phyloP scores from a whole-genome alignment of 2,113 vertebrate species.

The Anguilla japonica region DNA sequence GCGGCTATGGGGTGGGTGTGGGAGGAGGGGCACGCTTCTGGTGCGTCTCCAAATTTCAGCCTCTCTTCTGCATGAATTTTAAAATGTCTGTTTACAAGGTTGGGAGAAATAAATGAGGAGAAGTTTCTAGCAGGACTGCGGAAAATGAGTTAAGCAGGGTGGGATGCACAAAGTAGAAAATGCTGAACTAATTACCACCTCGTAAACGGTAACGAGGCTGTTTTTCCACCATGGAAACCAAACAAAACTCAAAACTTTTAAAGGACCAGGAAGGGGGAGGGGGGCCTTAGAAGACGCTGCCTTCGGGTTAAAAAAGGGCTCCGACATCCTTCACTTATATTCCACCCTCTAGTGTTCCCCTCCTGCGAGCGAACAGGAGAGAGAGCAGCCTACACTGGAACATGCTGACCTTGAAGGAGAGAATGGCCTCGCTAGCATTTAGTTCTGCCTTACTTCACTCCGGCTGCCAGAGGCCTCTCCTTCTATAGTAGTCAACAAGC shows the following conservation, averaged over 20 bases:
- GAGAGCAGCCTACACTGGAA: slow-evolving; percentile 80
- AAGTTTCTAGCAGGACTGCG: not conserved
- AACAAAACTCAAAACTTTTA: not conserved
- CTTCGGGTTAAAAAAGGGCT: not conserved
- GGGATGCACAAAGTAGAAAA: not conserved
- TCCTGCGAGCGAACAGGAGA: slow-evolving; percentile 46
- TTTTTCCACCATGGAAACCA: slow-evolving; percentile 2
- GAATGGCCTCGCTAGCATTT: slow-evolving; percentile 78
- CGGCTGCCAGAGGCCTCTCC: slow-evolving; percentile 84
- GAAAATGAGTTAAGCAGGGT: not conserved
- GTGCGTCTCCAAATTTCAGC: slow-evolving; percentile 10
- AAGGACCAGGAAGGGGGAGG: not conserved
- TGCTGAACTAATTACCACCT: slow-evolving; percentile 21
- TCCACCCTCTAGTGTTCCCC: slow-evolving; percentile 30
- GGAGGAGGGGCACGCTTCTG: not conserved
- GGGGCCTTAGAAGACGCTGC: not conserved
- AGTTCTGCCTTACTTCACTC: slow-evolving; percentile 85
- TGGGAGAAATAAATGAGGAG: not conserved
- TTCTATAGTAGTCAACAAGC: slow-evolving; percentile 94
- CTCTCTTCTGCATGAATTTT: slow-evolving; percentile 24
- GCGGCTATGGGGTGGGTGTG: not conserved
- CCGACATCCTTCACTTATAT: slow-evolving; percentile 21
- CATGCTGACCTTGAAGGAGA: slow-evolving; percentile 87
- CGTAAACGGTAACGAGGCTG: slow-evolving; percentile 14
- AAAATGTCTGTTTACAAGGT: slow-evolving; percentile 14